These are phyloP conservation scores for Campoletis sonorensis DNA, from an alignment of 1,140 invertebrate genomes.

Conservation along the genomic window DNA sequence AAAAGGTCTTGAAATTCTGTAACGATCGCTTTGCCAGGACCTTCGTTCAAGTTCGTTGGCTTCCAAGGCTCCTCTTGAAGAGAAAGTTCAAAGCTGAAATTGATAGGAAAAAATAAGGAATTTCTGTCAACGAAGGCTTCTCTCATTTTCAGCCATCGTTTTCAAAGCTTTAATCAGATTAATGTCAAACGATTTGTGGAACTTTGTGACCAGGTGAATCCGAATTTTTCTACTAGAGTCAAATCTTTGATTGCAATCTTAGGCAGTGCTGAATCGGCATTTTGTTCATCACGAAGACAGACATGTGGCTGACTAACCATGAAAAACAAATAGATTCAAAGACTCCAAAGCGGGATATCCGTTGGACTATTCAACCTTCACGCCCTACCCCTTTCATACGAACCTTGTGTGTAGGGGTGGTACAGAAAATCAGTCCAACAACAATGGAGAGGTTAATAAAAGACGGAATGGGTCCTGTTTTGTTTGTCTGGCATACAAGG, in stretches of 20 bases:
- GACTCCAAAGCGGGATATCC: neutral
- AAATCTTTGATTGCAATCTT: neutral
- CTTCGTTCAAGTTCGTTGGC: neutral
- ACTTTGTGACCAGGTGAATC: neutral
- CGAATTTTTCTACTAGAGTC: neutral
- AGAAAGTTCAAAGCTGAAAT: conserved; percentile 44
- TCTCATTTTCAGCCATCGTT: neutral
- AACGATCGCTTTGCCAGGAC: conserved; percentile 43
- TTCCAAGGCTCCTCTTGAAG: neutral
- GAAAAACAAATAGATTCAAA: conserved; percentile 61
- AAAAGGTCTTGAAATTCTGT: conserved; percentile 44
- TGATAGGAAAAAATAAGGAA: conserved; percentile 12
- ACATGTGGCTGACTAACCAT: conserved; percentile 64
- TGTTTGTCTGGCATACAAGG: conserved; percentile 1
- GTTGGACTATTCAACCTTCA: neutral
- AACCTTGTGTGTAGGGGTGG: neutral
- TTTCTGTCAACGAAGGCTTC: neutral
- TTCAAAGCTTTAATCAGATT: conserved; percentile 21
- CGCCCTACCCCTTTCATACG: neutral
- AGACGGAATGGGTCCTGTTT: conserved; percentile 59
- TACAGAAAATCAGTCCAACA: conserved; percentile 46
- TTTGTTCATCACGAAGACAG: conserved; percentile 13
- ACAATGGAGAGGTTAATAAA: conserved; percentile 69
- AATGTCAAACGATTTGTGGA: neutral
- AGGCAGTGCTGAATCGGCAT: neutral